A percentile compares a stretch with the other conserved stretches of the same genome.
phyloP scores from a whole-genome alignment of 30 jellyfish, hydroid and myxozoan genomes.

The Morbakka virulenta region DNA sequence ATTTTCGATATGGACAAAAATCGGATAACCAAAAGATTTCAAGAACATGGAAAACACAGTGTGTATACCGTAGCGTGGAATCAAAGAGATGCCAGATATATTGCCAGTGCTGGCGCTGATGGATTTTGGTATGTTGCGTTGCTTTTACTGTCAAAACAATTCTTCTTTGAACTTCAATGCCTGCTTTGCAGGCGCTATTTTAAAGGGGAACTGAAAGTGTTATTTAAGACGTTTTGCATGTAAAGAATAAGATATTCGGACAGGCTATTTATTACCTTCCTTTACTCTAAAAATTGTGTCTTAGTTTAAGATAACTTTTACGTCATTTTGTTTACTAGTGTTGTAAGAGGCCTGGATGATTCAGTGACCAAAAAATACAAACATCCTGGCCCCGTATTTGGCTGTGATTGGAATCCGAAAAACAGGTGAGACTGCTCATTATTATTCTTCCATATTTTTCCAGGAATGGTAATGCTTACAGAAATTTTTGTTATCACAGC shows the following conservation, averaged over 20 bases:
- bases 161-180: background rate
- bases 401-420: conserved; percentile 92
- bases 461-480: too few relatives aligned
- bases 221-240: too few relatives aligned
- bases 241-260: too few relatives aligned
- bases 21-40: conserved; percentile 41
- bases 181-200: background rate
- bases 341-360: conserved; percentile 83
- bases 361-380: conserved; percentile 42
- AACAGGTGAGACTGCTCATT: conserved; percentile 32
- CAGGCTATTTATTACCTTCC: too few relatives aligned
- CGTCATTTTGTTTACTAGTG: conserved; percentile 17
- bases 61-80: conserved; percentile 76
- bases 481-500: too few relatives aligned
- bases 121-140: conserved; percentile 50
- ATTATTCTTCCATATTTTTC: background rate
- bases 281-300: too few relatives aligned
- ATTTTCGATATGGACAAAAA: conserved; percentile 59
- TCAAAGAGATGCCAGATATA: conserved; percentile 57
- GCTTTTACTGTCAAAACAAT: too few relatives aligned
- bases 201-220: background rate
- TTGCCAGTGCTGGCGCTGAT: conserved; percentile 82
- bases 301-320: too few relatives aligned
- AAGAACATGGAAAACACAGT: conserved; percentile 63
- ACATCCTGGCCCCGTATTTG: conserved; percentile 78